A percentile compares a stretch with the other conserved stretches of the same genome.
phyloP scores from a whole-genome alignment of 2,113 vertebrate species.

The Syngnathus floridae region DNA sequence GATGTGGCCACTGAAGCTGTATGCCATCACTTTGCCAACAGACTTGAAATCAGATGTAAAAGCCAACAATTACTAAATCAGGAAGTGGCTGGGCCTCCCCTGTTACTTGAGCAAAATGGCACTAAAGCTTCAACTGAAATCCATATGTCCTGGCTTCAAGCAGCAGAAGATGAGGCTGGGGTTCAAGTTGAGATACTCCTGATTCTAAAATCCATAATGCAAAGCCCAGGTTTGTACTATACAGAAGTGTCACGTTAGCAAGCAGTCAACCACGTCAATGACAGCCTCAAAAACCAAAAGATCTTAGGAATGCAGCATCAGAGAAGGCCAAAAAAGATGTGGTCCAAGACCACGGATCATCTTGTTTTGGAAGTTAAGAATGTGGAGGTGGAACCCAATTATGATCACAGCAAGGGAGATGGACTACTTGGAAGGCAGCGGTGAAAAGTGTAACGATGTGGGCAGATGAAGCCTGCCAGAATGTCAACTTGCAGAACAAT shows the following conservation, averaged over 20 bases:
- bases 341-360: background rate
- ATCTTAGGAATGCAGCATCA: background rate
- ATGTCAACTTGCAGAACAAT: too few relatives aligned
- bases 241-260: background rate
- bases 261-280: background rate
- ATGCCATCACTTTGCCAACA: background rate
- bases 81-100: background rate
- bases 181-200: background rate
- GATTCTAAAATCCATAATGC: background rate
- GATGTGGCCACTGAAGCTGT: background rate
- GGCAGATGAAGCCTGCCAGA: too few relatives aligned
- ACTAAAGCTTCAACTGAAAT: background rate
- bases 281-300: too few relatives aligned
- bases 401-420: too few relatives aligned
- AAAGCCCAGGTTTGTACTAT: background rate
- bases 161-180: background rate
- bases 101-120: background rate
- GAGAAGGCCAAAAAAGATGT: background rate
- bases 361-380: too few relatives aligned
- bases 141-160: background rate
- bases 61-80: background rate
- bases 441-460: too few relatives aligned
- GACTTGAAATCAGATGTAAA: background rate
- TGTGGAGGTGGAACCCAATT: too few relatives aligned
- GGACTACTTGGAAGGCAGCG: too few relatives aligned